These are phyloP conservation scores for Ceramica pisi DNA, from an alignment of 2,888 invertebrate species.

Conservation along the genomic window DNA sequence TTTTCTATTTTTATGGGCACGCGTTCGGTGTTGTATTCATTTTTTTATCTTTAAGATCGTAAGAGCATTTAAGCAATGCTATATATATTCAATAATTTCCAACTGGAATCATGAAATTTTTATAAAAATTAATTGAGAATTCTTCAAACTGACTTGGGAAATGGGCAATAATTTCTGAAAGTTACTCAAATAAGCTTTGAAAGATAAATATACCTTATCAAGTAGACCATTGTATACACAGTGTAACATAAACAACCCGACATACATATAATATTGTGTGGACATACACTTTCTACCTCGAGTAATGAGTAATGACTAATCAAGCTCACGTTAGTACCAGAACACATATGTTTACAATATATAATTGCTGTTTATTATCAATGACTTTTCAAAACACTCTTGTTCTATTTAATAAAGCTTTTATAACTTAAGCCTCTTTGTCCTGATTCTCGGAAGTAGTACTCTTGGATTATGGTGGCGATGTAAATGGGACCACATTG, in stretches of 20 bases:
- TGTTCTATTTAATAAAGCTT: constrained; percentile 22
- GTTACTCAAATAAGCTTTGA: background rate
- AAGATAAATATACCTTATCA: background rate
- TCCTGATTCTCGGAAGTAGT: constrained; percentile 71
- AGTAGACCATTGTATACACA: background rate
- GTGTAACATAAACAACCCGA: constrained; percentile 7
- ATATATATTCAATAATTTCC: too few species aligned
- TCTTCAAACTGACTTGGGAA: background rate
- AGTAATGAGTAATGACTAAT: constrained; percentile 50
- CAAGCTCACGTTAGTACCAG: constrained; percentile 35
- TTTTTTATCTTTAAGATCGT: background rate
- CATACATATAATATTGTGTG: background rate
- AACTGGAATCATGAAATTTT: too few species aligned
- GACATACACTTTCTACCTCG: constrained; percentile 29
- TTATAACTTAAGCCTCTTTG: constrained; percentile 51
- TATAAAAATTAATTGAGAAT: background rate
- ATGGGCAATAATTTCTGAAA: background rate
- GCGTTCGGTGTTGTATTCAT: background rate
- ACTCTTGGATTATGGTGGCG: constrained; percentile 61
- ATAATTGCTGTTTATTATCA: constrained; percentile 34
- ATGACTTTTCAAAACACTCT: constrained; percentile 40
- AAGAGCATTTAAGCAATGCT: too few species aligned
- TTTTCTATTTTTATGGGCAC: too few species aligned
- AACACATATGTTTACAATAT: constrained; percentile 46
- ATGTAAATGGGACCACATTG: constrained; percentile 73